These are phyloP conservation scores for Pyrochroa serraticornis DNA, from an alignment of 2,888 invertebrate genomes.

Conservation along the genomic window DNA sequence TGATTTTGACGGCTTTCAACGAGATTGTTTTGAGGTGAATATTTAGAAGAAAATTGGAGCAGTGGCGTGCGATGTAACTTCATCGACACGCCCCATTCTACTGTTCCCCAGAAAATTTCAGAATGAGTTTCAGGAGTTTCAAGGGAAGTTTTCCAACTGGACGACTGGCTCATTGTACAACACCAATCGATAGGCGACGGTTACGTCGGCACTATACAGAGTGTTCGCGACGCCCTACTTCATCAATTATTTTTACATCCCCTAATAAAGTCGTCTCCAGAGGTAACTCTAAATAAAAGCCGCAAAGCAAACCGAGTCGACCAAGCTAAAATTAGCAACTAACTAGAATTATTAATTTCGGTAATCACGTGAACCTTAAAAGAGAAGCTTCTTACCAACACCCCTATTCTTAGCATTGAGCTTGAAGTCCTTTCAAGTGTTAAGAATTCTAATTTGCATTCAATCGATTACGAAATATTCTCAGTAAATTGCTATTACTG, in stretches of 20 bases:
- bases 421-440: no score
- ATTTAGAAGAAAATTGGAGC: conserved; percentile 18
- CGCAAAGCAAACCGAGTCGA: no score
- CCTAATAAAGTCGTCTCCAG: no score
- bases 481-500: no score
- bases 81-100: conserved; percentile 56
- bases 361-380: no score
- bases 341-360: no score
- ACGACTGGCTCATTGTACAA: conserved; percentile 29
- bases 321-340: no score
- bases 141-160: conserved; percentile 23
- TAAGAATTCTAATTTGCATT: no score
- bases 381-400: no score
- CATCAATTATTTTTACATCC: neutral
- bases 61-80: conserved; percentile 37
- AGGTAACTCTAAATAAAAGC: no score
- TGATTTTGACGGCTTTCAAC: neutral
- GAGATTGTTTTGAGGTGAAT: conserved; percentile 5
- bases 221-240: neutral
- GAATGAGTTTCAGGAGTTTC: conserved; percentile 20
- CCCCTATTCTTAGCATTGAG: no score
- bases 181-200: conserved; percentile 41
- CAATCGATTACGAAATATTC: no score
- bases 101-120: conserved; percentile 41
- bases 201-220: conserved; percentile 24